Base-by-base conservation (phyloP, 2,888 invertebrate species). In the Lepidocyrtoides sp. region DNA sequence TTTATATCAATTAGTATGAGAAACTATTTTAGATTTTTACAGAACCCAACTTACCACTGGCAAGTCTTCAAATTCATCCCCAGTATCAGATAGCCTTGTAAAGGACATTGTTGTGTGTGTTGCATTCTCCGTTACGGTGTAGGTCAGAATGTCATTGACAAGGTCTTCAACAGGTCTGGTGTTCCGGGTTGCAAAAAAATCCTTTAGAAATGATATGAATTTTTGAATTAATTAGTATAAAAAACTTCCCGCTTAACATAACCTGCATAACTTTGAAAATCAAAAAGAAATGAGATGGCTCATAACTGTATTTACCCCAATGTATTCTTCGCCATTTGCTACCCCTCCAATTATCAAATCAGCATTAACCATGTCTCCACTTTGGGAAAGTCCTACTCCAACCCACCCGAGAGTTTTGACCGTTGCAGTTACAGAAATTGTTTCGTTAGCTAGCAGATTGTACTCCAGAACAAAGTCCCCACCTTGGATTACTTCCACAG, bases 311-410 rank as follows among this genome's bases (percentile, higher is more conserved):
- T 60, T 89, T 84, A 90, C 90, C 26, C 63, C 77, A 84, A 69
- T 69, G 20, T 90, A 90, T 17, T 14, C 51, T 12, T 26, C 2
- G 17, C 54, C 41, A 26, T 54, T 51, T 8, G 32, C 48, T 1
- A 90, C 90, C 2, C 90, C 90, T 14, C 90, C 90, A 23, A 90
- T 77, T 17, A 90, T 77, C 23, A 84, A 44, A 26, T 90, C 90
- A 1, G 84, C 75, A 10, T 79, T 63, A 8, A 12, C 8, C 90
- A 90, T 90, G 29, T 48, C 57, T 0, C 36, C 63, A n/a, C 48
- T 84, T 41, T 77, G 14, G 17, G 90, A 90, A 20, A 90, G 90
- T 14, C 90, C 90, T 17, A 90, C 90, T 23, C 90, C 90, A 14
- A 90, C 90, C 90, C 90, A 90, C 8, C 90, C 90, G 1, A 51